These are phyloP conservation scores for Porites rus DNA, from an alignment of 92 coral and sea anemone species.

Conservation along the genomic window DNA sequence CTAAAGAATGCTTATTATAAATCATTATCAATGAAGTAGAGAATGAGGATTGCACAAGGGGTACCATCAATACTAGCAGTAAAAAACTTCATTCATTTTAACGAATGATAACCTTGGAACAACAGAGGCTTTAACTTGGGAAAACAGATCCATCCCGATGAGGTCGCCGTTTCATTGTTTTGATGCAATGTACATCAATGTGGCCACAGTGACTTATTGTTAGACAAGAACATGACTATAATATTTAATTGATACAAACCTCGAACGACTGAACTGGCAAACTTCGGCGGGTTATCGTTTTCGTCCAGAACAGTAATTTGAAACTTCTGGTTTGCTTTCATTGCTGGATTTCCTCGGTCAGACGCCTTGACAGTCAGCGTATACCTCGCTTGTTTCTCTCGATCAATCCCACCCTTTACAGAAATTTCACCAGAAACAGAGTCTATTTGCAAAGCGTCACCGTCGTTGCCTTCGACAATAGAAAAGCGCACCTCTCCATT, in stretches of 20 bases:
- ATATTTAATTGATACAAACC: slow-evolving; percentile 57
- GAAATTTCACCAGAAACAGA: slow-evolving; percentile 71
- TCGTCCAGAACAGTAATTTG: slow-evolving; percentile 72
- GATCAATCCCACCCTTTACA: slow-evolving; percentile 79
- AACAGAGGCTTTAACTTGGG: too few species aligned
- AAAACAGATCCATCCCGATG: too few species aligned
- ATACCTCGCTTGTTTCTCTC: slow-evolving; percentile 68
- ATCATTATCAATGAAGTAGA: too few species aligned
- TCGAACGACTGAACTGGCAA: slow-evolving; percentile 50
- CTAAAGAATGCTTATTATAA: too few species aligned
- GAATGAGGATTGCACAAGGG: too few species aligned
- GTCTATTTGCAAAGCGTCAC: slow-evolving; percentile 70
- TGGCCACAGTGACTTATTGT: too few species aligned
- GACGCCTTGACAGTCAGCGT: slow-evolving; percentile 77
- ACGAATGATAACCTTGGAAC: too few species aligned
- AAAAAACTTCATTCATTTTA: not conserved
- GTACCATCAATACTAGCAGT: too few species aligned
- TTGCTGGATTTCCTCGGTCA: slow-evolving; percentile 81
- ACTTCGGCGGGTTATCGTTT: slow-evolving; percentile 86
- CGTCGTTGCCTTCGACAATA: slow-evolving; percentile 67
- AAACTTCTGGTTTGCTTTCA: slow-evolving; percentile 74
- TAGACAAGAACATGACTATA: too few species aligned
- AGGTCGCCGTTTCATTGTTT: too few species aligned
- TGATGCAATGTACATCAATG: too few species aligned
- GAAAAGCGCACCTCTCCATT: slow-evolving; percentile 71